A percentile compares a stretch with the other conserved stretches of the same genome.
Conservation (phyloP, 2,797 vertebrate genomes). For the Acanthis flammea region DNA sequence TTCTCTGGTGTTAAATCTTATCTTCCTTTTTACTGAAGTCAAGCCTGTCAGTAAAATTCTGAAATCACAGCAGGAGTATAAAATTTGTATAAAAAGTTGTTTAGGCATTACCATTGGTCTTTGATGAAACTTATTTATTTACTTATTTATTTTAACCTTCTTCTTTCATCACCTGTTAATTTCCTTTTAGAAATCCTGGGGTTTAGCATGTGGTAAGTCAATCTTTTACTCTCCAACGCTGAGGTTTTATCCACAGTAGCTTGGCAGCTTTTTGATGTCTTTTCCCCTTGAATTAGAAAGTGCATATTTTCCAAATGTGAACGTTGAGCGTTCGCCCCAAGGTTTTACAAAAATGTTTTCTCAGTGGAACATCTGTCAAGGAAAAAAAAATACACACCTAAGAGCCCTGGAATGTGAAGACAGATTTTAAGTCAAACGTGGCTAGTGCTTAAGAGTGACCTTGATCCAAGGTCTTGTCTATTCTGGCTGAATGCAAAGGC, state of each 20-base stretch:
- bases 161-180: neutral
- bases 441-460: neutral
- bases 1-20: neutral
- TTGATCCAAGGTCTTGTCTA: neutral
- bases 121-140: neutral
- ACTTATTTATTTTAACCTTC: neutral
- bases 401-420: neutral
- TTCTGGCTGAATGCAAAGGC: accelerated
- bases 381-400: neutral
- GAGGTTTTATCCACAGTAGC: neutral
- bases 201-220: neutral
- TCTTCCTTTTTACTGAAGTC: neutral
- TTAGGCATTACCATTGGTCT: neutral
- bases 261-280: neutral
- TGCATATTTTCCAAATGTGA: neutral
- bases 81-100: neutral
- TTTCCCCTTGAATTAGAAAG: neutral
- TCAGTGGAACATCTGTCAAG: neutral
- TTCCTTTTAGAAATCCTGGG: neutral
- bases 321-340: neutral
- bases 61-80: neutral
- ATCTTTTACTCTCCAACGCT: neutral
- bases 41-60: neutral
- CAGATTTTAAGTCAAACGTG: neutral
- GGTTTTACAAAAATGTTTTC: neutral